A percentile compares a stretch with the other conserved stretches of the same genome.
Evolutionary conservation across 1,140 invertebrate species (phyloP).

Genomic region (Cotesia vestalis): DNA sequence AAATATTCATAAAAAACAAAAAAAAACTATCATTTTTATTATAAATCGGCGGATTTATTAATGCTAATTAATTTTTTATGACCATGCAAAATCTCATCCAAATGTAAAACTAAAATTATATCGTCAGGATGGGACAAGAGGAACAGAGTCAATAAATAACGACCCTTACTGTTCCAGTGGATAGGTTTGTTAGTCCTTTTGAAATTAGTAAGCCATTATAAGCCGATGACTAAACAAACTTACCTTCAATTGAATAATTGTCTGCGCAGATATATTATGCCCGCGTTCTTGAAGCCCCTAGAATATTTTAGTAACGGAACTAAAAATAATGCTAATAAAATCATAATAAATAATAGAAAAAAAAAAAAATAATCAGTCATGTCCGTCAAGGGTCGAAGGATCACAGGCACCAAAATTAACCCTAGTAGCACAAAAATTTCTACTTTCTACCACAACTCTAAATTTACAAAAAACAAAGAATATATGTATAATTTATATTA

Average conservation of each 20-base stretch:
- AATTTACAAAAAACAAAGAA: neutral
- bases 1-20: too few species aligned
- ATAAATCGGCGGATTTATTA: too few species aligned
- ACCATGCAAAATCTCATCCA: too few species aligned
- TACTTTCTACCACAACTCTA: too few species aligned
- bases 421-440: neutral
- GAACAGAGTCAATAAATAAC: neutral
- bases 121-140: neutral
- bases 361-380: neutral
- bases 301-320: conserved; percentile 14
- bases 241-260: conserved; percentile 90
- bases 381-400: neutral
- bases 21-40: too few species aligned
- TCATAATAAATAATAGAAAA: conserved; percentile 12
- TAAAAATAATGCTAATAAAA: conserved; percentile 28
- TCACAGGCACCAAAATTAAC: conserved; percentile 8
- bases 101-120: too few species aligned
- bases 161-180: too few species aligned
- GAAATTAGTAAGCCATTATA: conserved; percentile 29
- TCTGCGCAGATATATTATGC: conserved; percentile 87
- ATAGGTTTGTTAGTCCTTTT: too few species aligned
- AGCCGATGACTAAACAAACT: conserved; percentile 63
- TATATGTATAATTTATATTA: neutral
- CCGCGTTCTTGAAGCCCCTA: conserved; percentile 89
- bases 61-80: too few species aligned